These are phyloP conservation scores for Zeus faber DNA, from an alignment of 2,113 vertebrate genomes.

Conservation along the genomic window DNA sequence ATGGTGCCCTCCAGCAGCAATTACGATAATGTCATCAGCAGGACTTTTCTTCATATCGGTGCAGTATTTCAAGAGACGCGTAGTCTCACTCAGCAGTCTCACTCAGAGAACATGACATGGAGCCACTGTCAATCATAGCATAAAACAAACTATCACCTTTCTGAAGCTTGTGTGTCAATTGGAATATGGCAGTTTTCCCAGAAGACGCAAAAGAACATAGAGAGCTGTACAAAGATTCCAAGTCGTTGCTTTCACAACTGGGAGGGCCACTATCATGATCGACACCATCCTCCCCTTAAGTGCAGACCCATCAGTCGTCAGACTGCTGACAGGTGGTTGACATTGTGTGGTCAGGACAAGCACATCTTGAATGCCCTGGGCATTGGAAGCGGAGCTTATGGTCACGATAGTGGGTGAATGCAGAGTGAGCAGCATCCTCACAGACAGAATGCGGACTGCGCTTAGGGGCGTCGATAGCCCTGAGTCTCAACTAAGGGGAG, in stretches of 20 bases:
- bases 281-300: constrained; percentile 22
- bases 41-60: constrained; percentile 2
- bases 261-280: constrained; percentile 22
- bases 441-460: too few species aligned
- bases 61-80: constrained; percentile 7
- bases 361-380: constrained; percentile 5
- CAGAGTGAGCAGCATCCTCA: constrained; percentile 2
- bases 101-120: constrained; percentile 38
- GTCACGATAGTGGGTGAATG: constrained; percentile 1
- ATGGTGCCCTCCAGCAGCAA: constrained; percentile 26
- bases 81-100: constrained; percentile 18
- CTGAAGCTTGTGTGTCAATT: constrained; percentile 21
- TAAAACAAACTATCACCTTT: constrained; percentile 26
- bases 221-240: constrained; percentile 6
- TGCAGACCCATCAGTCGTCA: constrained; percentile 25
- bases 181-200: constrained; percentile 18
- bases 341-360: constrained; percentile 7
- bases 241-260: not conserved
- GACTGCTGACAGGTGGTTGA: not conserved
- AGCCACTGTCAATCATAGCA: constrained; percentile 40
- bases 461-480: too few species aligned
- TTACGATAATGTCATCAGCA: constrained; percentile 20
- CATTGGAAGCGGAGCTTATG: constrained; percentile 19
- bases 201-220: not conserved
- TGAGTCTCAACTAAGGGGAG: too few species aligned